Conservation (phyloP, 2,888 invertebrate species). For the Chalcis sispes region DNA sequence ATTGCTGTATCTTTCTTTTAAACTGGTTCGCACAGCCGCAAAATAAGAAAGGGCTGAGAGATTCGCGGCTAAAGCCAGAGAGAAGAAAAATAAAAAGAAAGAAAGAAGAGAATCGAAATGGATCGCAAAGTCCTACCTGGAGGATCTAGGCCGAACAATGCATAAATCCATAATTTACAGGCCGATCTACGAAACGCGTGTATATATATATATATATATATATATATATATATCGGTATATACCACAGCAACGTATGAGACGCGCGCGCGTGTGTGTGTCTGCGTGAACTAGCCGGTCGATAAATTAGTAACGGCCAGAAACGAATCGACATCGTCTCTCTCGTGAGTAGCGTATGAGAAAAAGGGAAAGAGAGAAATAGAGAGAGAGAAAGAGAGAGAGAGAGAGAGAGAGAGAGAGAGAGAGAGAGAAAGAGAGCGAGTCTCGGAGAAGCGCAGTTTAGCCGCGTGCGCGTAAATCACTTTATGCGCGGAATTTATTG, state of each 20-base stretch:
- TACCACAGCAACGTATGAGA: too few species aligned
- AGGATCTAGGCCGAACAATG: constrained; percentile 52
- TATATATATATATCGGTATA: too few species aligned
- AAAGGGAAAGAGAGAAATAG: too few species aligned
- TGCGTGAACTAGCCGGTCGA: constrained; percentile 29
- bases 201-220: too few species aligned
- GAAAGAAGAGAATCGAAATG: background rate
- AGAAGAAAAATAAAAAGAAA: background rate
- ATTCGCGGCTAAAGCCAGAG: background rate
- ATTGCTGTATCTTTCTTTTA: background rate
- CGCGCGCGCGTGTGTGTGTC: background rate
- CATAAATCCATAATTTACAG: constrained; percentile 54
- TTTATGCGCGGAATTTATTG: constrained; percentile 53
- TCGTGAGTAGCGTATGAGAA: background rate
- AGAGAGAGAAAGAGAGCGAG: too few species aligned
- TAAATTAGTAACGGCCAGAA: constrained; percentile 51
- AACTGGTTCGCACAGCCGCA: background rate
- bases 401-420: too few species aligned
- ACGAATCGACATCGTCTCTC: constrained; percentile 33
- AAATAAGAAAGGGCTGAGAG: background rate
- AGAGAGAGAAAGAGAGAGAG: too few species aligned
- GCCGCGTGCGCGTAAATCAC: constrained; percentile 50
- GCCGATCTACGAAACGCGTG: constrained; percentile 5
- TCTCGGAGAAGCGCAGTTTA: too few species aligned
- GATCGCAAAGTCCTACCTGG: background rate